Conservation (phyloP, 2,113 vertebrate genomes). For the Macaca nemestrina region DNA sequence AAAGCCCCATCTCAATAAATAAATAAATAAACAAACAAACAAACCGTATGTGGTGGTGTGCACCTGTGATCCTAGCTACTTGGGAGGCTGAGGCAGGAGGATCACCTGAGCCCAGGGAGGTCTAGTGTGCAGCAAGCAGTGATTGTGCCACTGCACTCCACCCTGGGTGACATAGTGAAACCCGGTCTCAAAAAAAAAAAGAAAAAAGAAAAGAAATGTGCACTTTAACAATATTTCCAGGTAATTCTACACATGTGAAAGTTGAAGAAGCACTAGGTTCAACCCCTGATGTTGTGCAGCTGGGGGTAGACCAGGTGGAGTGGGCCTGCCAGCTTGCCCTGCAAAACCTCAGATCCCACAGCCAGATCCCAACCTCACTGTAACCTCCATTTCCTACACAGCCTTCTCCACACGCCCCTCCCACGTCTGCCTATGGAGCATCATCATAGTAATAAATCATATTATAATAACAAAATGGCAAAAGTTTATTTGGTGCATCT, state of each 20-base stretch:
- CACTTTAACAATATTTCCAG: background rate
- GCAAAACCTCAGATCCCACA: too few species aligned
- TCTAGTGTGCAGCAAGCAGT: background rate
- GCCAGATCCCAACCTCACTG: too few species aligned
- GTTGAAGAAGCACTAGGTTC: too few species aligned
- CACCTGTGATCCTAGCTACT: background rate
- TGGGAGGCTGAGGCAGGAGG: background rate
- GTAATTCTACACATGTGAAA: background rate
- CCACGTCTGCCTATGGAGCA: too few species aligned
- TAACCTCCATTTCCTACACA: too few species aligned
- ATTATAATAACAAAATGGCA: too few species aligned
- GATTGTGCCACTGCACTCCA: background rate
- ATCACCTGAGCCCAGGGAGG: background rate
- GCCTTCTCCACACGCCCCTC: too few species aligned
- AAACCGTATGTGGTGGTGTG: background rate
- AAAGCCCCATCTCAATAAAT: background rate
- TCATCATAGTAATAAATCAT: too few species aligned
- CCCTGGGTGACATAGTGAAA: background rate
- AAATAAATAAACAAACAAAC: rapidly evolving
- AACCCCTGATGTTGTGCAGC: too few species aligned
- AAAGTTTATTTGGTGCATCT: too few species aligned
- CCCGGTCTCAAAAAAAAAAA: background rate
- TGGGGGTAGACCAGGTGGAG: background rate
- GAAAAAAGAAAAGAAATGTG: background rate
- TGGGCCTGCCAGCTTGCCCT: too few species aligned